Evolutionary conservation across 1,140 invertebrate genomes (phyloP), one percentile per base, ranked within the genome.

Genomic region (Vollenhovia emeryi): DNA sequence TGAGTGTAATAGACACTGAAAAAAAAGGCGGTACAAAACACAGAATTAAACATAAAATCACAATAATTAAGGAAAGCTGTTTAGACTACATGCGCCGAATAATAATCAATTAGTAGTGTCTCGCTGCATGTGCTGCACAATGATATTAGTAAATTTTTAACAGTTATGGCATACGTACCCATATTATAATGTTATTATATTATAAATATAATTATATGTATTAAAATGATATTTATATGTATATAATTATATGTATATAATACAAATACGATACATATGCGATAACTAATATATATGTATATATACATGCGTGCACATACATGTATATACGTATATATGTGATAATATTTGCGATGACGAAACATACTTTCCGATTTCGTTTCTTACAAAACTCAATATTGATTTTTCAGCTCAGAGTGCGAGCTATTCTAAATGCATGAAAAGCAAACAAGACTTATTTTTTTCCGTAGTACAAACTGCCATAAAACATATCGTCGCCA

Each of bases 21-120:
- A 27, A n/a, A 18, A 27, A n/a, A n/a, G 24, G 11, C 9, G 18
- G 40, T 43, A 30, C 27, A 62, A 62, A 76, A 76, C 9, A 62
- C 21, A 43, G 9, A 62, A 21, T 62, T 76, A 62, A 24, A 9
- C 3, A 21, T 62, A 76, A n/a, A 62, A 62, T 76, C 18, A 43
- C 24, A 45, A 45, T 45, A 62, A 76, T 60, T 30, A 60, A 24
- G 40, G 24, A 74, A 74, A 74, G 33, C n/a, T 55, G 21, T 73
- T 55, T 40, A 27, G n/a, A 36, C 40, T 74, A 57, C 1, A 40
- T 40, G 50, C 30, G 13, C 57, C 24, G 30, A 57, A 74, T 36
- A 73, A 74, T 27, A 45, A 33, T 24, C n/a, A 55, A 57, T 74
- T 74, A 74, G 40, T 69, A 48, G 2, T 6, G 30, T 24, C 15